Evolutionary conservation across 1,140 invertebrate species (phyloP), one percentile per base, ranked within the genome.

Genomic region (Orius insidiosus): DNA sequence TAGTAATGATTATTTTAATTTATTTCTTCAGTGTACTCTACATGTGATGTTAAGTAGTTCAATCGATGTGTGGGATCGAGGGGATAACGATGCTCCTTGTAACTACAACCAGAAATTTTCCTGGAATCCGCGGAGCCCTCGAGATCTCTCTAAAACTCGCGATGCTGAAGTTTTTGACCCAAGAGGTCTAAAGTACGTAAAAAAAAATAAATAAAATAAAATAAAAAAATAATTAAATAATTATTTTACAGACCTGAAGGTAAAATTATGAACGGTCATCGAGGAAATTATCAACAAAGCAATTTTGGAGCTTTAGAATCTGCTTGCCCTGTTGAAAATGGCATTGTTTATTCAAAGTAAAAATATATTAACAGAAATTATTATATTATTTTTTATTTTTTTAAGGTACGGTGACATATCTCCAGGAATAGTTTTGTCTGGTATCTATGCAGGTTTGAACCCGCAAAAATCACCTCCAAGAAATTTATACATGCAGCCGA

Each of bases 1-100:
- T n/a, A n/a, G n/a, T n/a, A n/a, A n/a, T n/a, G n/a, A n/a, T n/a
- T n/a, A n/a, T n/a, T n/a, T n/a, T n/a, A n/a, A n/a, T n/a, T n/a
- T n/a, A n/a, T 54, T 43, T 34, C 66, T 63, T 36, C 58, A 81
- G 79, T 85, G 81, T 56, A 69, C 75, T 0, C 57, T 85, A 4
- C 81, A 85, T 58, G 69, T 72, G 35, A 81, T 85, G 75, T 55
- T 84, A n/a, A 85, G 80, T 3, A 75, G 68, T 40, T 76, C 75
- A 1, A 67, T 82, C 3, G 77, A 82, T 51, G 60, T 62, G 1
- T 62, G 65, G 15, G 49, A 68, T 37, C 66, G 79, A 45, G 72
- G 70, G 1, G 76, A 83, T 52, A 79, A 82, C 59, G 61, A 55
- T 36, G 33, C 15, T 5, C 42, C 44, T 6, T 60, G 55, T 35